These are phyloP conservation scores for Kuschelorhynchus macadamiae DNA, from an alignment of 2,888 invertebrate species.

Conservation along the genomic window DNA sequence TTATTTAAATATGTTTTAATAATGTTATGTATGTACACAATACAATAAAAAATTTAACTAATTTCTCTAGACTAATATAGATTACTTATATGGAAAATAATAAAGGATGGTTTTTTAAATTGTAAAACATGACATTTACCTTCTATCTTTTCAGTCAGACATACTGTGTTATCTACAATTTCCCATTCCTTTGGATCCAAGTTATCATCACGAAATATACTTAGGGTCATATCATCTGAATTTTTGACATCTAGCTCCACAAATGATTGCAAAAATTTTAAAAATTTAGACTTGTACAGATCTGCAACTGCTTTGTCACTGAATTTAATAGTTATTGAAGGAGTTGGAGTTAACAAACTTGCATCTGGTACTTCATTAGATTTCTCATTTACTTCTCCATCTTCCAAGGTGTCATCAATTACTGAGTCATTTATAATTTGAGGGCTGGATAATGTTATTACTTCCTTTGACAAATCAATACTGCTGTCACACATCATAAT, in stretches of 20 bases:
- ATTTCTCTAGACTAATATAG: too few species aligned
- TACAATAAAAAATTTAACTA: too few species aligned
- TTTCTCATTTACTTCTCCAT: conserved; percentile 46
- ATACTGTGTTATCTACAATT: conserved; percentile 60
- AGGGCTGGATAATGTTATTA: not conserved
- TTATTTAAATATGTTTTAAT: too few species aligned
- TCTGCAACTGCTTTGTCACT: conserved; percentile 68
- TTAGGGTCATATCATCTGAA: conserved; percentile 63
- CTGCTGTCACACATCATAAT: conserved; percentile 7
- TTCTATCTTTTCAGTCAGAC: not conserved
- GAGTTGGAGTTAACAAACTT: not conserved
- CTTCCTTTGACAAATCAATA: not conserved
- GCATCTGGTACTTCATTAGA: conserved; percentile 8
- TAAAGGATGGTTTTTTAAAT: too few species aligned
- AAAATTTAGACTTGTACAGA: conserved; percentile 69
- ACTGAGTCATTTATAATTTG: conserved; percentile 1
- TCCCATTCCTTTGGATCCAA: conserved; percentile 68
- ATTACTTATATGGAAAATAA: too few species aligned
- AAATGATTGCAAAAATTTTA: conserved; percentile 68
- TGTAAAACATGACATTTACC: too few species aligned
- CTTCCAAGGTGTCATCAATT: conserved; percentile 42
- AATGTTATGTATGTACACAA: too few species aligned
- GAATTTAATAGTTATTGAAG: conserved; percentile 69
- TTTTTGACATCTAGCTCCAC: conserved; percentile 66
- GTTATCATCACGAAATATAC: conserved; percentile 68